Evolutionary conservation across 2,797 vertebrate species (phyloP), one percentile per base, ranked within the genome.

Genomic region (Coluber constrictor): DNA sequence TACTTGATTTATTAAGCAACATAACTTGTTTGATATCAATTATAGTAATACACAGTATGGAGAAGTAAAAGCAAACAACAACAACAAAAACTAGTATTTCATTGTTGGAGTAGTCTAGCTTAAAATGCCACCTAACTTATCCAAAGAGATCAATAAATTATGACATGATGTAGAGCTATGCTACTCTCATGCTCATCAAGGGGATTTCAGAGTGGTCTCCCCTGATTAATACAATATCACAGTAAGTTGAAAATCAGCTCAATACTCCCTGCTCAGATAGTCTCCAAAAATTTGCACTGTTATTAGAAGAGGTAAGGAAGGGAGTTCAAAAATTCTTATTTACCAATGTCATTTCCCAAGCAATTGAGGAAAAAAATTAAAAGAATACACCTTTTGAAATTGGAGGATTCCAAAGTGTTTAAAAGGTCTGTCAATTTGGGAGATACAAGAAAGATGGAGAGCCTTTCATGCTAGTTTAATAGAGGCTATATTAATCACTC

Each of bases 401-500:
- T 96, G 86, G 94, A 91, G 87, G 43, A 94, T 51, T 51, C 47
- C 91, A 94, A 91, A 74, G 56, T 96, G 70, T 94, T 23, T 94
- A 66, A 96, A 94, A 94, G 63, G 79, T 61, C 59, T 91, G 93
- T 92, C 90, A 94, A 66, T 92, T 63, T 95, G 61, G 95, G 91
- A 93, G 94, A 96, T 91, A 94, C 63, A 95, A 93, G 70, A 96
- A 93, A 92, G 96, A 96, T 94, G 91, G 16, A 89, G 92, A 96
- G 88, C 83, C 66, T 23, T 96, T 97, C 97, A 96, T 95, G 94
- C 92, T 93, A 95, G 96, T 96, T 97, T 98, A 98, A 98, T 98
- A 98, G 97, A 97, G 97, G 96, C 96, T 97, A 96, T 97, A 98
- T 98, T 98, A 98, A 98, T 98, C 98, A 98, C 94, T 96, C 96